Conservation (phyloP, 1,140 invertebrate species). For the Lanistes nyassanus region DNA sequence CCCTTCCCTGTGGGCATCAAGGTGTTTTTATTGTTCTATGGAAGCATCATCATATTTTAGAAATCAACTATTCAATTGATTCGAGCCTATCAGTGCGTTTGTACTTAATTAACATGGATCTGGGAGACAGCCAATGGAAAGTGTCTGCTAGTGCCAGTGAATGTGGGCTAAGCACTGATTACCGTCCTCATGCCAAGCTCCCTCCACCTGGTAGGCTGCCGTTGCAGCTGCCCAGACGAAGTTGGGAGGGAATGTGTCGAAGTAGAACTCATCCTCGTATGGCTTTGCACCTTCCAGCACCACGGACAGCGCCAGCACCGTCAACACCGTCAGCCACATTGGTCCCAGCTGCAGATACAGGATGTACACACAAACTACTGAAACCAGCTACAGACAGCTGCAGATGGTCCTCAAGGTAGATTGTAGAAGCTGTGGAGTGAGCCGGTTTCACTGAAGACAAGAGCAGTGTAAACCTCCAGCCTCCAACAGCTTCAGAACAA, state of each 20-base stretch:
- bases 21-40: not conserved
- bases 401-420: too few species aligned
- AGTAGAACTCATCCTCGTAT: slow-evolving; percentile 23
- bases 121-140: too few species aligned
- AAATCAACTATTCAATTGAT: not conserved
- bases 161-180: not conserved
- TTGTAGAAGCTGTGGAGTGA: too few species aligned
- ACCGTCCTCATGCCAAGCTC: slow-evolving; percentile 62
- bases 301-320: not conserved
- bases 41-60: not conserved
- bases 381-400: too few species aligned
- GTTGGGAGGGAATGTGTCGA: slow-evolving; percentile 53
- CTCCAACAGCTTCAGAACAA: too few species aligned
- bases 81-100: not conserved
- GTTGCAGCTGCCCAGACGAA: slow-evolving; percentile 67
- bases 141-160: too few species aligned
- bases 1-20: slow-evolving; percentile 60
- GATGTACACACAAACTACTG: not conserved
- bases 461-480: too few species aligned
- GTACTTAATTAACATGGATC: not conserved
- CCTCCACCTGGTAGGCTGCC: slow-evolving; percentile 67
- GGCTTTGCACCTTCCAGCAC: not conserved
- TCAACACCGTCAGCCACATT: not conserved
- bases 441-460: too few species aligned
- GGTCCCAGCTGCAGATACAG: not conserved